Percentiles rank a stretch among this genome's conserved stretches.
phyloP scores from a whole-genome alignment of 2,113 vertebrate genomes.

The Mionectes macconnelli region DNA sequence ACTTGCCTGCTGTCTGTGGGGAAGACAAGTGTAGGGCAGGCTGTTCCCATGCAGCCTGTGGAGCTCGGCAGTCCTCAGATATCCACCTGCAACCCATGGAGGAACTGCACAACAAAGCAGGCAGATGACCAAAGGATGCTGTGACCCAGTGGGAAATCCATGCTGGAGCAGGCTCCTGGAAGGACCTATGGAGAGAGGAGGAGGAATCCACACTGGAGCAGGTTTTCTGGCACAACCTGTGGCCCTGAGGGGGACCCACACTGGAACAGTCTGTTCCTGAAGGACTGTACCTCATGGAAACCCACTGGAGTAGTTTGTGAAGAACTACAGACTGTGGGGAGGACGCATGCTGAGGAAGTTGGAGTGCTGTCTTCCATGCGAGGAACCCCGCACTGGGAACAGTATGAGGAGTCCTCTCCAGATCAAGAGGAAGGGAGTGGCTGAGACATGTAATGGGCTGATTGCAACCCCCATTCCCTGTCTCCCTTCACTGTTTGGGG shows the following conservation, averaged over 20 bases:
- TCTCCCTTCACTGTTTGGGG: neutral
- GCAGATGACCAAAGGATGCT: neutral
- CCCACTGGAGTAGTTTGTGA: neutral
- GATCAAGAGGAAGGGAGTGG: neutral
- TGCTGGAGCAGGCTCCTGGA: neutral
- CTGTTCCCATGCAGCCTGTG: neutral
- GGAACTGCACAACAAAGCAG: neutral
- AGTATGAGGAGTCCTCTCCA: neutral
- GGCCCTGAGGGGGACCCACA: accelerated
- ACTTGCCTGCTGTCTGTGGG: neutral
- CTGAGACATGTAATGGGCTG: neutral
- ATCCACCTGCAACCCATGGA: too few species aligned
- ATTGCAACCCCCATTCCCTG: neutral
- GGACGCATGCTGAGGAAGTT: neutral
- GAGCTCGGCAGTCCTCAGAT: neutral
- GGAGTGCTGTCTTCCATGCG: neutral
- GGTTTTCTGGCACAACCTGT: neutral
- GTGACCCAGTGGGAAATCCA: neutral
- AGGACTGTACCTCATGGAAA: too few species aligned
- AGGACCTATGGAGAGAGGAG: neutral
- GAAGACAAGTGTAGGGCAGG: neutral
- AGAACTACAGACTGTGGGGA: neutral
- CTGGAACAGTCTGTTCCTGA: neutral
- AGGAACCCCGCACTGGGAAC: neutral
- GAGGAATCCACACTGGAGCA: neutral